phyloP scores from a whole-genome alignment of 2,888 invertebrate genomes.

The Drosophila quinaria region DNA sequence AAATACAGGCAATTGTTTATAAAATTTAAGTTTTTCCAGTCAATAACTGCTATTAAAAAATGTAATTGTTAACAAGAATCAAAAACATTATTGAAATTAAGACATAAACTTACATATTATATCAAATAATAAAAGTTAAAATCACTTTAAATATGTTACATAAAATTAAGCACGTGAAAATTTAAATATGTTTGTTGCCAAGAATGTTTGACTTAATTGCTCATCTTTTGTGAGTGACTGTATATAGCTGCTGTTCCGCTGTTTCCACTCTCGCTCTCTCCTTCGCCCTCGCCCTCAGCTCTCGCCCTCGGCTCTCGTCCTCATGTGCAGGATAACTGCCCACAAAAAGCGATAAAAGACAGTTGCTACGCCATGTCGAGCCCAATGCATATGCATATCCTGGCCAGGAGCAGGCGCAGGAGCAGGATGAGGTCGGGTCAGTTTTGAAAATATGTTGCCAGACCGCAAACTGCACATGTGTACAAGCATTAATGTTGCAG shows the following conservation, averaged over 20 bases:
- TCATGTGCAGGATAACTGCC: conserved; percentile 70
- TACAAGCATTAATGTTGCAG: conserved; percentile 44
- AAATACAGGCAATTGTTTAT: too few relatives aligned
- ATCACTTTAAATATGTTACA: neutral
- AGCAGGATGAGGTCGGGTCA: conserved; percentile 20
- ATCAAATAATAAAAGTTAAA: too few relatives aligned
- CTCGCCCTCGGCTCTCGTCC: neutral
- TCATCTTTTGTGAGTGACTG: conserved; percentile 2
- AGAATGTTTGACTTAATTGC: neutral
- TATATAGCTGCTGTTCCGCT: neutral
- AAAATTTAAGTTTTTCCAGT: too few relatives aligned
- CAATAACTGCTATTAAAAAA: too few relatives aligned
- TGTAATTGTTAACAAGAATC: too few relatives aligned
- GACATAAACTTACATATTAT: too few relatives aligned
- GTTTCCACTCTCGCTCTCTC: neutral
- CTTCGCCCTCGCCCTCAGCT: neutral
- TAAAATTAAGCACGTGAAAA: neutral
- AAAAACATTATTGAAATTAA: too few relatives aligned
- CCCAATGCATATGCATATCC: conserved; percentile 46
- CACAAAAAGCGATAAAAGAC: conserved; percentile 77
- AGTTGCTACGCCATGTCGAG: conserved; percentile 61
- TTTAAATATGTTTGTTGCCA: neutral
- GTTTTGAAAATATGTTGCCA: conserved; percentile 70
- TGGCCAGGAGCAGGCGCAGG: neutral
- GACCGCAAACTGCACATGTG: conserved; percentile 83